phyloP scores from a whole-genome alignment of 2,113 vertebrate species.

The Menura novaehollandiae region DNA sequence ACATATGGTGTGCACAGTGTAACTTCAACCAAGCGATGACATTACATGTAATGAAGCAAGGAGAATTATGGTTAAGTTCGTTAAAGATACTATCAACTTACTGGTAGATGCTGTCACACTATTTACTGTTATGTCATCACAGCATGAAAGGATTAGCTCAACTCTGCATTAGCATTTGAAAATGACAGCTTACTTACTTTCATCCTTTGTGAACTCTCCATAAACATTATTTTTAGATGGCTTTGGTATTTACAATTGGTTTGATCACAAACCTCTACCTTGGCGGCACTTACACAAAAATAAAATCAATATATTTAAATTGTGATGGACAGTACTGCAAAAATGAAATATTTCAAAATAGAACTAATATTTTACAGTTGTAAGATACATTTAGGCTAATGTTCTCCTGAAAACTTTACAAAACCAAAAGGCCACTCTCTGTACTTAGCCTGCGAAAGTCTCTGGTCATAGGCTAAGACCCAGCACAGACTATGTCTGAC shows the following conservation, averaged over 20 bases:
- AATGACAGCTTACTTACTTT: conserved; percentile 3
- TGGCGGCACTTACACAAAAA: not conserved
- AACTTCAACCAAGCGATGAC: not conserved
- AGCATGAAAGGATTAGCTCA: not conserved
- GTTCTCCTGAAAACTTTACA: not conserved
- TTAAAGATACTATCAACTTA: not conserved
- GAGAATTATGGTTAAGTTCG: not conserved
- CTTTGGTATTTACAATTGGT: not conserved
- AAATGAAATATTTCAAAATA: not conserved
- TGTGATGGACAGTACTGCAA: not conserved
- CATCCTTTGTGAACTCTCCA: not conserved
- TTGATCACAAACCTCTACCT: not conserved
- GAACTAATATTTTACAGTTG: not conserved
- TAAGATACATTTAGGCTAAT: not conserved
- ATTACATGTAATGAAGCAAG: not conserved
- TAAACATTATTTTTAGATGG: not conserved
- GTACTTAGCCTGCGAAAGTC: not conserved
- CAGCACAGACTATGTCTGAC: not conserved
- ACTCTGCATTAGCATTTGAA: not conserved
- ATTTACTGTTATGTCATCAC: not conserved
- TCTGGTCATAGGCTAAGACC: not conserved
- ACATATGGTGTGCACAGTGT: not conserved
- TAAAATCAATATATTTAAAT: not conserved
- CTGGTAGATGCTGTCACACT: not conserved
- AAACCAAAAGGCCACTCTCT: not conserved